phyloP scores from a whole-genome alignment of 2,888 invertebrate species.

The Diploptera punctata region DNA sequence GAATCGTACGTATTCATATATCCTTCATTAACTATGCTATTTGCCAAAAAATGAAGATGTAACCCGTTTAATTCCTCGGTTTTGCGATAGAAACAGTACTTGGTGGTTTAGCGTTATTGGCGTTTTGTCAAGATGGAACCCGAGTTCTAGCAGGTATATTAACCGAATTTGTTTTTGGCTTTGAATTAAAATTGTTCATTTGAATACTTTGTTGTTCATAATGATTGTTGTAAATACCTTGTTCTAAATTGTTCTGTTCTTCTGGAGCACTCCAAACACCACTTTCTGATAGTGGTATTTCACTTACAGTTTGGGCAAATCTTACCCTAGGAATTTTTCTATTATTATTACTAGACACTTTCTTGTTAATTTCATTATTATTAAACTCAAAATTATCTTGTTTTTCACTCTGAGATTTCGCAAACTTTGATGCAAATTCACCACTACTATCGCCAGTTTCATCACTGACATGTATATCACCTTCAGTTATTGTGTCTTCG shows the following conservation, averaged over 20 bases:
- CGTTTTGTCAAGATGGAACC: not conserved
- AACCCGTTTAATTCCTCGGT: too few species aligned
- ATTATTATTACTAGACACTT: conserved; percentile 3
- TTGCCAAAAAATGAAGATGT: too few species aligned
- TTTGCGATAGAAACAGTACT: not conserved
- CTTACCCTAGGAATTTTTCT: conserved; percentile 18
- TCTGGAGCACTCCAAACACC: conserved; percentile 32
- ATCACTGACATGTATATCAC: conserved; percentile 25
- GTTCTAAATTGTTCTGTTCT: not conserved
- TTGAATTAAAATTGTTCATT: not conserved
- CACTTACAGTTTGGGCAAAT: conserved; percentile 35
- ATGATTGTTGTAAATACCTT: not conserved
- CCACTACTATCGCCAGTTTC: conserved; percentile 8
- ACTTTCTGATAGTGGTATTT: conserved; percentile 33
- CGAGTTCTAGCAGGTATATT: not conserved
- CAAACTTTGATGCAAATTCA: not conserved
- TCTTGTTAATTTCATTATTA: not conserved
- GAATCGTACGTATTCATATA: too few species aligned
- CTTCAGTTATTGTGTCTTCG: conserved; percentile 16
- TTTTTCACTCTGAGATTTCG: not conserved
- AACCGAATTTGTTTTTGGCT: not conserved
- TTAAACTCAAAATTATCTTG: not conserved
- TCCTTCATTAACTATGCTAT: too few species aligned
- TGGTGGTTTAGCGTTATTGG: not conserved
- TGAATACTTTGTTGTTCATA: not conserved